Conservation (phyloP, 2,797 vertebrate species). For the Urocyon cinereoargenteus region DNA sequence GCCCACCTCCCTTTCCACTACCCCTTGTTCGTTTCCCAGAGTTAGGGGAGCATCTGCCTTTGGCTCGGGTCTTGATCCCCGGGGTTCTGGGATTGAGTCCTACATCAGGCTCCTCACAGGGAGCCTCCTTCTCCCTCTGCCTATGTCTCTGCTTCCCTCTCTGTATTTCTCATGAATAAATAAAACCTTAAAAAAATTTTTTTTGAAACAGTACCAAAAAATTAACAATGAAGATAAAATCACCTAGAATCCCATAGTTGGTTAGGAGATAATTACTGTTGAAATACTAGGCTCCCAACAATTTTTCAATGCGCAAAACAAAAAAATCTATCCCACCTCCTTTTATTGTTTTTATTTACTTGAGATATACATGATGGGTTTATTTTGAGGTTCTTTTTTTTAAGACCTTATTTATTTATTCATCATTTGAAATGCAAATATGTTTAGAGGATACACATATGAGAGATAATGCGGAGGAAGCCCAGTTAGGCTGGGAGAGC, state of each 20-base stretch:
- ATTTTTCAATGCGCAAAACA: background rate
- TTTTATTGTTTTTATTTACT: background rate
- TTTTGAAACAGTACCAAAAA: background rate
- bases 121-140: too few relatives aligned
- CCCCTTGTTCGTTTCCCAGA: too few relatives aligned
- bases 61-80: too few relatives aligned
- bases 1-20: too few relatives aligned
- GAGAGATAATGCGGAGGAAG: background rate
- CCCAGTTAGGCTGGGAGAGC: background rate
- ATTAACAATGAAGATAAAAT: background rate
- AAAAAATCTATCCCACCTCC: background rate
- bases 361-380: background rate
- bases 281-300: background rate
- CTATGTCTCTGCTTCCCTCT: too few relatives aligned
- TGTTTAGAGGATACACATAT: background rate
- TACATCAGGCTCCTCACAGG: too few relatives aligned
- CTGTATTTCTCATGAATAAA: too few relatives aligned
- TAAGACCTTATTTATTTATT: too few relatives aligned
- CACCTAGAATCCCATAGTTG: background rate
- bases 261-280: background rate
- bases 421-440: background rate
- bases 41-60: too few relatives aligned
- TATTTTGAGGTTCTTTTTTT: background rate
- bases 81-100: too few relatives aligned
- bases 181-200: too few relatives aligned